Evolutionary conservation across 2,797 vertebrate genomes (phyloP).

Genomic region (Trematomus bernacchii): DNA sequence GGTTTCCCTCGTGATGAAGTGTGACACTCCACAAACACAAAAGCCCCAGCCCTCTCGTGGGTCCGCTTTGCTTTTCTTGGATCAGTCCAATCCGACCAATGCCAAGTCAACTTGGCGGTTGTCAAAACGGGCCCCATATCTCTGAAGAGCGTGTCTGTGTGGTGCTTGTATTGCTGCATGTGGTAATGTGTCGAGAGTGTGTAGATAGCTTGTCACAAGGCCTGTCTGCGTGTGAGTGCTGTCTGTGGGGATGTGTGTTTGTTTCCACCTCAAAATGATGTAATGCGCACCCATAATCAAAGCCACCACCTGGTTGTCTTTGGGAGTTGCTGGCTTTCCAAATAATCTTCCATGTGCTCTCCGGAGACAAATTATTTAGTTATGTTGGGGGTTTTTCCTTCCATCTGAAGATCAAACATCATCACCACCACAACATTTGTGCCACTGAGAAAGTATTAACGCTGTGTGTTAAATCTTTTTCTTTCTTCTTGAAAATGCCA

Average conservation of each 20-base stretch:
- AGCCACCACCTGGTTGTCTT: conserved; percentile 87
- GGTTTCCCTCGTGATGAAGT: conserved; percentile 95
- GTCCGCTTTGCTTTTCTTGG: conserved; percentile 90
- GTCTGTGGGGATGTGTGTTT: conserved; percentile 84
- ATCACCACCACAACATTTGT: conserved; percentile 18
- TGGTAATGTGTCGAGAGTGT: conserved; percentile 85
- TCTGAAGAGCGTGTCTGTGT: conserved; percentile 79
- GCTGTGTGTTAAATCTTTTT: conserved; percentile 3
- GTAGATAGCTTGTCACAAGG: conserved; percentile 63
- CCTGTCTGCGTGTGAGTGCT: conserved; percentile 61
- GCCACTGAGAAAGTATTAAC: conserved; percentile 21
- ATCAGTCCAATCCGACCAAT: conserved; percentile 81
- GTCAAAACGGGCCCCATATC: conserved; percentile 93
- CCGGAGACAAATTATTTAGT: conserved; percentile 31
- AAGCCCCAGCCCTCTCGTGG: conserved; percentile 92
- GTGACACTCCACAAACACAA: conserved; percentile 98
- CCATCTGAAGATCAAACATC: conserved; percentile 33
- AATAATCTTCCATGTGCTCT: conserved; percentile 63
- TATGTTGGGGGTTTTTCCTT: conserved; percentile 2
- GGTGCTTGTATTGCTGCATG: conserved; percentile 69
- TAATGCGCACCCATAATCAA: conserved; percentile 88
- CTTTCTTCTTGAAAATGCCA: conserved; percentile 10
- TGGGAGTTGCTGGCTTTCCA: conserved; percentile 60
- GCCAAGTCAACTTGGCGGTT: conserved; percentile 96
- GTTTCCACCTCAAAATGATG: conserved; percentile 85